These are phyloP conservation scores for Rhabdomys pumilio DNA, from an alignment of 2,797 vertebrate genomes.

Conservation along the genomic window DNA sequence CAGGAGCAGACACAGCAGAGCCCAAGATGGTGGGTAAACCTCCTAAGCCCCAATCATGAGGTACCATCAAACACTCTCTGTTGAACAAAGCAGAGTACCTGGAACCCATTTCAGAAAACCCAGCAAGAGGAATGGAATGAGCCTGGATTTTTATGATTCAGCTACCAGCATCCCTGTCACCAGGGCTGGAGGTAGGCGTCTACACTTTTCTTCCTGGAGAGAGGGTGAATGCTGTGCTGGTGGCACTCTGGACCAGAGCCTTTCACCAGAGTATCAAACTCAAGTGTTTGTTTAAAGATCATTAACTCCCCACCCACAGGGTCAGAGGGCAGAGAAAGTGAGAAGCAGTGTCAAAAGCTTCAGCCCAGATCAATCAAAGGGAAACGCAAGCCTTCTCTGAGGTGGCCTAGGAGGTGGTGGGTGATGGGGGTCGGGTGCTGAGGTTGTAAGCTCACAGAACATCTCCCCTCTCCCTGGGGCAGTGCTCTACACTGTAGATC, in stretches of 20 bases:
- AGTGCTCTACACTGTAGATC: neutral
- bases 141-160: neutral
- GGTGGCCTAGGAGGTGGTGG: neutral
- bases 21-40: neutral
- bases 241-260: neutral
- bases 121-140: neutral
- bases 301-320: constrained; percentile 73
- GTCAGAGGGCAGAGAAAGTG: constrained; percentile 78
- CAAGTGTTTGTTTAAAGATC: constrained; percentile 82
- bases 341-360: constrained; percentile 78
- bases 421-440: constrained; percentile 14
- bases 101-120: constrained; percentile 35
- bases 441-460: neutral
- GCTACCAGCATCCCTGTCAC: neutral
- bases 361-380: constrained; percentile 75
- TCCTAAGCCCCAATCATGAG: neutral
- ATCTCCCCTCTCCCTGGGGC: neutral
- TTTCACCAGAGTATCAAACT: constrained; percentile 49
- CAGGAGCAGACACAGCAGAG: constrained; percentile 58
- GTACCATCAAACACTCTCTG: neutral
- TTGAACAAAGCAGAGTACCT: neutral
- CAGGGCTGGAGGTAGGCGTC: accelerated
- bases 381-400: constrained; percentile 70
- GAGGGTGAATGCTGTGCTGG: neutral
- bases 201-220: neutral